Evolutionary conservation across 1,140 invertebrate species (phyloP).

Genomic region (Ruditapes philippinarum): DNA sequence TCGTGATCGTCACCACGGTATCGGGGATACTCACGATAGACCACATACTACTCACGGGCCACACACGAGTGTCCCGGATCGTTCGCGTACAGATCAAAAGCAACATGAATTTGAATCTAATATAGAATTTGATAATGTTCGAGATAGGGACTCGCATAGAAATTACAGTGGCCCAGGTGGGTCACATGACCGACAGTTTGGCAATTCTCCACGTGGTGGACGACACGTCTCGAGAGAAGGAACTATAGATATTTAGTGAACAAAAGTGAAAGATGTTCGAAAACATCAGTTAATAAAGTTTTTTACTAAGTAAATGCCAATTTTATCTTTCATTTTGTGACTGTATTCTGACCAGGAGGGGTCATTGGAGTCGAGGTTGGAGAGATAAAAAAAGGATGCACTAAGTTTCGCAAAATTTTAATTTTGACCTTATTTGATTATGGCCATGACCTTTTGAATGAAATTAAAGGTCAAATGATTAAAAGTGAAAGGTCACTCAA

Average conservation of each 20-base stretch:
- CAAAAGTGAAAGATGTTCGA: background rate
- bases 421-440: background rate
- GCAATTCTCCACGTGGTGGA: conserved; percentile 46
- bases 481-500: background rate
- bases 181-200: conserved; percentile 46
- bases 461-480: background rate
- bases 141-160: conserved; percentile 41
- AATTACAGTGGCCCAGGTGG: conserved; percentile 45
- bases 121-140: conserved; percentile 61
- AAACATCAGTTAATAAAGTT: conserved; percentile 17
- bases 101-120: conserved; percentile 54
- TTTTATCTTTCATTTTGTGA: conserved; percentile 43
- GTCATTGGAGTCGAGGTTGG: background rate
- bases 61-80: conserved; percentile 20
- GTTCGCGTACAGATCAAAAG: conserved; percentile 40
- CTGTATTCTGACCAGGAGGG: background rate
- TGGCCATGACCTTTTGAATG: background rate
- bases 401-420: background rate
- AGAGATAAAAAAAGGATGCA: background rate
- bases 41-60: conserved; percentile 48
- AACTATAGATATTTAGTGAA: conserved; percentile 63
- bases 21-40: background rate
- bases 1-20: conserved; percentile 35
- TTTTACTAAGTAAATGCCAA: conserved; percentile 20
- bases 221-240: conserved; percentile 49